Evolutionary conservation across 2,797 vertebrate genomes (phyloP), one percentile per base, ranked within the genome.

Genomic region (Sebastes nivosus): DNA sequence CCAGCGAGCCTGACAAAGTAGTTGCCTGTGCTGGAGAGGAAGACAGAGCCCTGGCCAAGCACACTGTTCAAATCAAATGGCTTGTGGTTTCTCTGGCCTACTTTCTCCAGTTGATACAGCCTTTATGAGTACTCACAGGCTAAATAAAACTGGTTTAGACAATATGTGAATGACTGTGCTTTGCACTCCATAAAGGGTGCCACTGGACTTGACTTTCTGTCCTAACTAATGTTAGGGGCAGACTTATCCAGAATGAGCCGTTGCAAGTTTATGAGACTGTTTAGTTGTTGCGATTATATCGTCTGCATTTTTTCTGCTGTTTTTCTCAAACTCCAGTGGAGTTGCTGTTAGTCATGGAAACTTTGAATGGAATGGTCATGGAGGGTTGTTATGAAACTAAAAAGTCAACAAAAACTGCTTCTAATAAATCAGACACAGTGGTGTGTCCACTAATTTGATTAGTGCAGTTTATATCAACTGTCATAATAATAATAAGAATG

Each of bases 271-370:
- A 38, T 22, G 13, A 25, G 7, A 12, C 50, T 77, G 67, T 73
- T 69, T 36, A 63, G n/a, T 74, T 71, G 75, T 78, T 80, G 29
- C 54, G 20, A 32, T 79, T 72, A 75, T 60, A 32, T 69, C 60
- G 24, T 75, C 34, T 25, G 59, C 27, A 57, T 50, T 54, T 77
- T 66, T 70, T 61, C 20, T n/a, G n/a, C 57, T 74, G 78, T 81
- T 79, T 81, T 81, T 75, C 54, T 68, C 38, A 54, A 84, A 36
- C 36, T 76, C 69, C 42, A 27, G 64, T 46, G 61, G 38, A 84
- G 55, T 84, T 32, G 36, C 60, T 55, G 42, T 89, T 87, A 83
- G 79, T 87, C 82, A 88, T 89, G 85, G 88, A 87, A 91, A 91
- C 75, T 81, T 65, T 79, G 24, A 82, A 75, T 46, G 46, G 36